phyloP scores from a whole-genome alignment of 1,140 invertebrate species.

The Saxidomus purpurata region DNA sequence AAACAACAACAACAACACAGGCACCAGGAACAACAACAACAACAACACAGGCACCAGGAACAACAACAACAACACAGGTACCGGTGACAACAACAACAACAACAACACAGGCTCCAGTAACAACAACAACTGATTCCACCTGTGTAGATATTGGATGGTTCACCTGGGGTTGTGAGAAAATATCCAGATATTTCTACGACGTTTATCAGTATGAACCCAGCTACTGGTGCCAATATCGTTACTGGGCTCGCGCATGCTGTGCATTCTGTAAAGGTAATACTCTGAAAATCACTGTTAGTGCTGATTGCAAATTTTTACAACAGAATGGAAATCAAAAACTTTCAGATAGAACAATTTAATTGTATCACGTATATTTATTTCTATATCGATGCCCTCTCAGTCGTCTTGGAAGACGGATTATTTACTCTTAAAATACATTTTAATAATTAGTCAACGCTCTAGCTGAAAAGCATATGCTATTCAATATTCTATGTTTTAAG shows the following conservation, averaged over 20 bases:
- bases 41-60: not conserved
- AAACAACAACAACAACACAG: constrained; percentile 12
- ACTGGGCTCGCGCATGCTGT: not conserved
- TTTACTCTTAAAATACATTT: no score
- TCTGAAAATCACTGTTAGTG: not conserved
- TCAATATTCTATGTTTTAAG: no score
- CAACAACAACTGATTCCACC: not conserved
- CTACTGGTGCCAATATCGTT: not conserved
- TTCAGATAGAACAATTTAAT: no score
- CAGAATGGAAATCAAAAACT: no score
- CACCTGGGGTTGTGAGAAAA: not conserved
- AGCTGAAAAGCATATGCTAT: no score
- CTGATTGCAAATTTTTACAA: no score
- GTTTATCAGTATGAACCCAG: not conserved
- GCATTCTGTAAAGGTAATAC: constrained; percentile 12
- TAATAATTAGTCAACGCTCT: no score
- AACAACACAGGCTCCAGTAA: not conserved
- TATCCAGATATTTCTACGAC: not conserved
- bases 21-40: not conserved
- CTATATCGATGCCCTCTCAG: no score
- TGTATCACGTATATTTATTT: no score
- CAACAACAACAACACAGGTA: constrained; percentile 5
- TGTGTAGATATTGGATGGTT: constrained; percentile 14
- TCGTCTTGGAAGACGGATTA: no score
- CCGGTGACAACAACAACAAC: not conserved